Percentiles rank a stretch among this genome's conserved stretches.
These are phyloP conservation scores for Gracilinanus agilis DNA, from an alignment of 2,113 vertebrate species.

Conservation along the genomic window DNA sequence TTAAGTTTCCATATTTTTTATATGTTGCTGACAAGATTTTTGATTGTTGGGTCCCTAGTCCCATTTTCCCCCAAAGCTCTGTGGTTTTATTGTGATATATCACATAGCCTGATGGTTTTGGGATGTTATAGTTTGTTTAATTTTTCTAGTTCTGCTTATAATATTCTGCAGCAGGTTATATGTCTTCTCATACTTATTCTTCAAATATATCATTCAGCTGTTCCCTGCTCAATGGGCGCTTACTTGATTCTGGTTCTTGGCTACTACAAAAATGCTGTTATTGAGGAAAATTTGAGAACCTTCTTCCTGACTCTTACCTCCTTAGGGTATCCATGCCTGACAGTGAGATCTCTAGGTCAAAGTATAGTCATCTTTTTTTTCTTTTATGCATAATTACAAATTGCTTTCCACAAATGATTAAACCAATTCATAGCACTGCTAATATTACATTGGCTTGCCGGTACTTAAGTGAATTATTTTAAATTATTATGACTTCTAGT, in stretches of 20 bases:
- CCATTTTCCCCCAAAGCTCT: neutral
- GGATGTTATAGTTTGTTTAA: neutral
- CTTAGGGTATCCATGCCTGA: neutral
- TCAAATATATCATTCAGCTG: neutral
- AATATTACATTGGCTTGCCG: neutral
- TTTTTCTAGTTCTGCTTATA: neutral
- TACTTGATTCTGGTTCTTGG: neutral
- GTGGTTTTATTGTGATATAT: neutral
- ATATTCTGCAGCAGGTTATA: neutral
- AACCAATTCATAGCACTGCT: neutral
- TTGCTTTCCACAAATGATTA: neutral
- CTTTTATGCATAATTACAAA: neutral
- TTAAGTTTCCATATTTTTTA: neutral
- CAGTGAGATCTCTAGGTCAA: neutral
- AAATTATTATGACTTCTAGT: neutral
- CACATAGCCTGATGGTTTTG: neutral
- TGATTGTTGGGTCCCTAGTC: neutral
- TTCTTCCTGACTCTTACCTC: neutral
- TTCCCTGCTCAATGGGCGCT: neutral
- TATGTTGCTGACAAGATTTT: neutral
- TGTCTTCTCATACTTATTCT: neutral
- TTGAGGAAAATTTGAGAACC: neutral
- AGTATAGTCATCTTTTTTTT: neutral
- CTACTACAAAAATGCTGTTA: neutral
- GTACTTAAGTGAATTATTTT: neutral